Evolutionary conservation across 2,888 invertebrate genomes (phyloP), one percentile per base, ranked within the genome.

Genomic region (Litoditis marina): DNA sequence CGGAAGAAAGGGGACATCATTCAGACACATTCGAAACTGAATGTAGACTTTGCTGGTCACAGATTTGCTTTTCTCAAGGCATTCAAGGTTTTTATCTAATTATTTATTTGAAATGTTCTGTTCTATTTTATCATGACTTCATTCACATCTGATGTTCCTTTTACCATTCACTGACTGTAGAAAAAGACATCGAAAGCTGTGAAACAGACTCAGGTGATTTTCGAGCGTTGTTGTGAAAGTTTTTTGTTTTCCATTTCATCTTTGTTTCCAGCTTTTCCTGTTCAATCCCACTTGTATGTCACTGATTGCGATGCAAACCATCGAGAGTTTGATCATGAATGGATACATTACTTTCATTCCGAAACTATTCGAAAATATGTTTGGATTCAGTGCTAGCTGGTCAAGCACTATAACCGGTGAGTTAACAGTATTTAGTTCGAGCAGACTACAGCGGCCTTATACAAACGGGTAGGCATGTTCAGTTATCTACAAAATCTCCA

Each of bases 261-360:
- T 32, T 59, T 47, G 7, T 25, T 57, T 47, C 16, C 59, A 73
- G 72, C 64, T 74, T 53, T 64, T 74, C 11, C 34, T 73, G 31
- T 64, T 55, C 54, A 74, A 72, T 27, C 65, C 63, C 25, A 74
- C 76, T 3, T 67, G 66, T 28, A 69, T 73, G 68, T 64, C 57
- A 27, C 60, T 76, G 27, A 71, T 74, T 8, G 62, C 68, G 2
- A 76, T 76, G 76, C 76, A 76, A 47, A 74, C 71, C 0, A 57
- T 71, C 28, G 76, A 76, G 55, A 60, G 63, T 6, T 64, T 78
- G 55, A 52, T 77, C 2, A 77, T 77, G 74, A 77, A 77, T 56
- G 78, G 77, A 8, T 73, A 76, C 59, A 73, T 76, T 36, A 77
- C 76, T 2, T 78, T 78, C 60, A 66, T 78, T 22, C 78, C 78